Conservation (phyloP, 2,888 invertebrate genomes). For the Cephus nigrinus region DNA sequence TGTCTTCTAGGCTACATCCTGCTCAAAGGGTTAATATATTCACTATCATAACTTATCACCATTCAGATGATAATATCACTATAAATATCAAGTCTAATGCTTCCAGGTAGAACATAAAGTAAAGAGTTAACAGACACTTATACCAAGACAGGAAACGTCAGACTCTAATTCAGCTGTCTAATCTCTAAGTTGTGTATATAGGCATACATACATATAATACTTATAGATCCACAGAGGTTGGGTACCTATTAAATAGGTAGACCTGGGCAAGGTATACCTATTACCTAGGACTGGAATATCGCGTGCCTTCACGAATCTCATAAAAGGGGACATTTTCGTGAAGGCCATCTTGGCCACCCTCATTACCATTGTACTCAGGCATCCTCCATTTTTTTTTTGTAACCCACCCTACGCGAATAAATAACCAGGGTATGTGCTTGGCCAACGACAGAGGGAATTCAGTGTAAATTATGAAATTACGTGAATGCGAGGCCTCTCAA, state of each 20-base stretch:
- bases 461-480: constrained; percentile 1
- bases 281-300: not conserved
- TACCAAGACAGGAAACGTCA: not conserved
- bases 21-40: not conserved
- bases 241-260: not conserved
- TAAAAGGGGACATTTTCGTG: constrained; percentile 1
- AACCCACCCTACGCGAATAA: not conserved
- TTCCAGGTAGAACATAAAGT: not conserved
- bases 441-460: not conserved
- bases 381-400: not conserved
- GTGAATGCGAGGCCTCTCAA: not conserved
- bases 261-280: not conserved
- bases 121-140: not conserved
- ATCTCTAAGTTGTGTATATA: not conserved
- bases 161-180: not conserved
- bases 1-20: too few species aligned
- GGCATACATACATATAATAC: not conserved
- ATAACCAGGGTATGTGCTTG: not conserved
- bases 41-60: not conserved
- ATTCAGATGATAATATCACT: too few species aligned
- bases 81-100: too few species aligned
- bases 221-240: not conserved
- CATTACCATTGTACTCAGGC: not conserved
- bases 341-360: not conserved
- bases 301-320: constrained; percentile 4